phyloP scores from a whole-genome alignment of 2,888 invertebrate species.

The Ethmia dodecea region DNA sequence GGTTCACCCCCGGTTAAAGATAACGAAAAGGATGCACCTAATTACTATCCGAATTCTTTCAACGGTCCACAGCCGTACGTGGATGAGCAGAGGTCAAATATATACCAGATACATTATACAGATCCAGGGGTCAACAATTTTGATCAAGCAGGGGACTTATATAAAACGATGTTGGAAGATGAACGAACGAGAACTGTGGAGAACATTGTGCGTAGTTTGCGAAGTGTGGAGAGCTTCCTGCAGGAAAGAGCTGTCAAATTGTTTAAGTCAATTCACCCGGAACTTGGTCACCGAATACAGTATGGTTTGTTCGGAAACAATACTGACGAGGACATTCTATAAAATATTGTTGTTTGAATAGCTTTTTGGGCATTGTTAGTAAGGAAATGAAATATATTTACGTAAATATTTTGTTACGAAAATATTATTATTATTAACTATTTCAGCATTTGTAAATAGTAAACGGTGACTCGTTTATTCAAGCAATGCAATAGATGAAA shows the following conservation, averaged over 20 bases:
- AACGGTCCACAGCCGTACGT: slow-evolving; percentile 83
- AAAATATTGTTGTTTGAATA: too few species aligned
- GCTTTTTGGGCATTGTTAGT: too few species aligned
- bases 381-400: too few species aligned
- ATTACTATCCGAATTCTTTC: slow-evolving; percentile 95
- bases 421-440: too few species aligned
- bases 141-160: not conserved
- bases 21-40: slow-evolving; percentile 89
- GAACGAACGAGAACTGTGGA: slow-evolving; percentile 83
- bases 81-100: slow-evolving; percentile 24
- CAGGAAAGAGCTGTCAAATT: slow-evolving; percentile 79
- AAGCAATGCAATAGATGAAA: too few species aligned
- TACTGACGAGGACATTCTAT: too few species aligned
- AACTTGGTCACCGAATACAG: slow-evolving; percentile 2
- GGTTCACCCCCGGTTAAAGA: slow-evolving; percentile 80
- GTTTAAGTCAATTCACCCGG: slow-evolving; percentile 62
- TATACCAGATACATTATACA: not conserved
- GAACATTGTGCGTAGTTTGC: slow-evolving; percentile 79
- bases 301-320: not conserved
- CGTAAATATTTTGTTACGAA: too few species aligned
- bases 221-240: not conserved
- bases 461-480: too few species aligned
- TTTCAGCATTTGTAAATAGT: too few species aligned
- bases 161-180: slow-evolving; percentile 72
- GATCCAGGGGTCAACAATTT: slow-evolving; percentile 3